Base-by-base conservation (phyloP, 1,140 invertebrate species). In the Pantala flavescens region DNA sequence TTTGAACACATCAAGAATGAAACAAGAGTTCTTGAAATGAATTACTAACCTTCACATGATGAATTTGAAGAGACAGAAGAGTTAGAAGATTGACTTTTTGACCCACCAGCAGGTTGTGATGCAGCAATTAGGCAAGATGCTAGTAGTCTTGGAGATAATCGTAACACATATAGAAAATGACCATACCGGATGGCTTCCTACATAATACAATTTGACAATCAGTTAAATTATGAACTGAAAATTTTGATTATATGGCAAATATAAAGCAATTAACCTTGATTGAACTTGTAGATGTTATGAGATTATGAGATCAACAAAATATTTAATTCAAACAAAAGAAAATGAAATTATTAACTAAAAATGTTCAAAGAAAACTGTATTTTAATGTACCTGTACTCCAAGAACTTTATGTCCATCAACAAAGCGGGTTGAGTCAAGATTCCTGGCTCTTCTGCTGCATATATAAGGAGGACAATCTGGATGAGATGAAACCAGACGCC, bases 321-420 rank as follows among this genome's bases (percentile, higher is more conserved):
- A n/a, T n/a, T n/a, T n/a, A n/a, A n/a, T n/a, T n/a, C n/a, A n/a
- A n/a, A n/a, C n/a, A n/a, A n/a, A n/a, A n/a, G n/a, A n/a, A n/a
- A n/a, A n/a, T n/a, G n/a, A n/a, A n/a, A n/a, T n/a, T n/a, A n/a
- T n/a, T n/a, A n/a, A n/a, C n/a, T n/a, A n/a, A n/a, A n/a, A n/a
- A n/a, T n/a, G n/a, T n/a, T n/a, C n/a, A n/a, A n/a, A n/a, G n/a
- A n/a, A n/a, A n/a, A n/a, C 28, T 36, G 2, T 2, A 36, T 2
- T 36, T 70, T 77, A 73, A 21, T 77, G 79, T 81, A 90, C 90
- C 83, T 90, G 88, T 80, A 93, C 93, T 79, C 90, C 90, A 73
- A 97, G 83, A 71, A 90, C 88, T 83, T 95, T 94, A 81, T 95
- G 94, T 28, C 90, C 93, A 82, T 98, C 94, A 49, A 96, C 84